Evolutionary conservation across 2,113 vertebrate species (phyloP), one percentile per base, ranked within the genome.

Genomic region (Alaudala cheleensis): DNA sequence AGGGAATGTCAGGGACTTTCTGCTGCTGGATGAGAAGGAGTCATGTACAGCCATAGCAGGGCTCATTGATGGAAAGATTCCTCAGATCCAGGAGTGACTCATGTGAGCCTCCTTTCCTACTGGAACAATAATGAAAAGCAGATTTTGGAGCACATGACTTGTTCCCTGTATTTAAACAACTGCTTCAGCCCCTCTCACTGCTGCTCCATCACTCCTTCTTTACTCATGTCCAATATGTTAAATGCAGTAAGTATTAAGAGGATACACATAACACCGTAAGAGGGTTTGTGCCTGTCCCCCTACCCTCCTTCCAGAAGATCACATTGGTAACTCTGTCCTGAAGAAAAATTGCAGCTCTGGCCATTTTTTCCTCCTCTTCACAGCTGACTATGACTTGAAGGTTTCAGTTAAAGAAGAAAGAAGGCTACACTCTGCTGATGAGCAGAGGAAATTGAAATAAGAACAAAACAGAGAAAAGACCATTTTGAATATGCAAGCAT

Each of bases 1-100:
- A 12, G 6, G 20, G 8, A 50, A 26, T 23, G 6, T 15, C 1
- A 4, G 24, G 4, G 2, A 42, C 4, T 2, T 12, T n/a, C 15
- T 42, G 22, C 15, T 77, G 16, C n/a, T 77, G 37, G 14, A 8
- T 51, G 19, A 51, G 39, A 50, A 80, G 7, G 18, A 72, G 20
- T 29, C 12, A 3, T 11, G 7, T n/a, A 33, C 58, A 77, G 13
- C n/a, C 19, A 42, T 45, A 77, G 9, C 9, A 86, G 6, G 24
- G 6, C 9, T 72, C 9, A 23, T 14, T 49, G 42, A 21, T 26
- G 14, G 19, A 11, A 44, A 42, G 6, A 40, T 6, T 44, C 14
- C 19, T 53, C 11, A 1, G 28, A 45, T 24, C 20, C 31, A 81
- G 20, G 12, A 28, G 2, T 0, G 4, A 37, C 12, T 34, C 6